These are phyloP conservation scores for Girardinus metallicus DNA, from an alignment of 2,797 vertebrate species.

Conservation along the genomic window DNA sequence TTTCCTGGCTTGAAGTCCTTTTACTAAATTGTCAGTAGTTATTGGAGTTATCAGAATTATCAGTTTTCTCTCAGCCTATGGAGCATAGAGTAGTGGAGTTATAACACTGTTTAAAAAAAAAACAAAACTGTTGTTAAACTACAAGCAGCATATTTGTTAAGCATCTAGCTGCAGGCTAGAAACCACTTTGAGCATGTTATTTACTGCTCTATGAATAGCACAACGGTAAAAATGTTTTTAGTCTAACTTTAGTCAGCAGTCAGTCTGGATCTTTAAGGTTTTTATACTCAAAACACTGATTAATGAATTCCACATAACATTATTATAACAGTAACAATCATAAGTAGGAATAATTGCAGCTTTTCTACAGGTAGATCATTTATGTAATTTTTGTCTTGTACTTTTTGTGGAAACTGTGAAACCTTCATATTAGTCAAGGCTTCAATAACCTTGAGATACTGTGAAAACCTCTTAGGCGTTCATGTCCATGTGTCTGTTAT, in stretches of 20 bases:
- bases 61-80: background rate
- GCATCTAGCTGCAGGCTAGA: background rate
- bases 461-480: background rate
- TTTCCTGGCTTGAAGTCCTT: background rate
- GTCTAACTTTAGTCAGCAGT: background rate
- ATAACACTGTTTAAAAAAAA: background rate
- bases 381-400: background rate
- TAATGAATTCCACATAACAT: background rate
- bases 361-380: background rate
- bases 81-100: background rate
- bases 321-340: background rate
- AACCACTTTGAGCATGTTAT: background rate
- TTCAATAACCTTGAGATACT: background rate
- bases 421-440: background rate
- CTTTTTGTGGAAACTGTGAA: background rate
- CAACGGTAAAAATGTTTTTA: background rate
- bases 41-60: background rate
- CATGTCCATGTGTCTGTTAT: background rate
- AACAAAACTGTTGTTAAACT: background rate
- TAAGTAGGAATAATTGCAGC: background rate
- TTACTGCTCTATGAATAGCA: background rate
- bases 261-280: background rate
- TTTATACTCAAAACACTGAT: background rate
- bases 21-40: background rate
- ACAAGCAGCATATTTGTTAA: background rate